Base-by-base conservation (phyloP, 35 echinoderm and acorn worm genomes). In the Anneissia japonica region DNA sequence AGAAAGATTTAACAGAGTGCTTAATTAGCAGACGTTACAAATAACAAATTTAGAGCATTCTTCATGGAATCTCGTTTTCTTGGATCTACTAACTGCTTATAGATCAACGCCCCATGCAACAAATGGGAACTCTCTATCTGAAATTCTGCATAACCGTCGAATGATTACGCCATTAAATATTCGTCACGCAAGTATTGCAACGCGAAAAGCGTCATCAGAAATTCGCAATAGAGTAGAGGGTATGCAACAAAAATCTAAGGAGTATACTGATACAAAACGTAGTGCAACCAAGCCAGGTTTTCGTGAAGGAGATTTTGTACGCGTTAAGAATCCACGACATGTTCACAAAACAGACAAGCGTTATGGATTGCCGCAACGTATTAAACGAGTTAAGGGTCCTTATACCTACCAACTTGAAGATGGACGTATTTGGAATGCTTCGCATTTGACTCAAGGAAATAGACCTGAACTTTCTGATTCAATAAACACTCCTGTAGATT, bases 111-210 rank as follows among this genome's bases (percentile, higher is more conserved):
- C n/a, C n/a, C n/a, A n/a, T n/a, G n/a, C n/a, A n/a, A n/a, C 91
- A 33, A 93, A 86, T n/a, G 91, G 86, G n/a, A 80, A 89, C 7
- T 89, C 86, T 26, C 87, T 76, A 55, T n/a, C n/a, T n/a, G n/a
- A n/a, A n/a, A n/a, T n/a, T n/a, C n/a, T n/a, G n/a, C n/a, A n/a
- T n/a, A n/a, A n/a, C n/a, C n/a, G n/a, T n/a, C n/a, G n/a, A n/a
- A n/a, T n/a, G n/a, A n/a, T n/a, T n/a, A n/a, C n/a, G n/a, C n/a
- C n/a, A n/a, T n/a, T n/a, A n/a, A n/a, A n/a, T n/a, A n/a, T n/a
- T n/a, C n/a, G n/a, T n/a, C n/a, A n/a, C n/a, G n/a, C n/a, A n/a
- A n/a, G n/a, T n/a, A n/a, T n/a, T n/a, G n/a, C n/a, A n/a, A n/a
- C n/a, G n/a, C n/a, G n/a, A n/a, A n/a, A n/a, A n/a, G n/a, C n/a